Percentiles rank a stretch among this genome's conserved stretches.
Conservation (phyloP, 2,113 vertebrate genomes). For the Malurus cyaneus region DNA sequence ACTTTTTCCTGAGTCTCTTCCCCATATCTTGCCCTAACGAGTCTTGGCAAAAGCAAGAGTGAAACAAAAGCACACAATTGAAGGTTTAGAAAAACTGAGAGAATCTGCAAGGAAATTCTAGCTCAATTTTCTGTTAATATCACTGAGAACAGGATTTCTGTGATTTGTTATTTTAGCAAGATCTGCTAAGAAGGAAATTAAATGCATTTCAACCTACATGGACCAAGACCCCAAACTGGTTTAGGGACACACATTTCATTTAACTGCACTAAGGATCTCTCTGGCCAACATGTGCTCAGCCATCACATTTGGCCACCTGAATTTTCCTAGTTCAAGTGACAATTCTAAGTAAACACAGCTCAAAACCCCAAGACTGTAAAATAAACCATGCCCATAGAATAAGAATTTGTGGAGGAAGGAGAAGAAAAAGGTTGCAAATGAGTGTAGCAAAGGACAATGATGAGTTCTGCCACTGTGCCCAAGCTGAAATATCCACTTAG, state of each 20-base stretch:
- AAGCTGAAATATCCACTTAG: background rate
- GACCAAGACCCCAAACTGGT: background rate
- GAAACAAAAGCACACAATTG: background rate
- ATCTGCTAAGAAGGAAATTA: background rate
- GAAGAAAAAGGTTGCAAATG: background rate
- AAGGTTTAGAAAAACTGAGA: background rate
- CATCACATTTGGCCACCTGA: background rate
- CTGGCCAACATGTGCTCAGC: background rate
- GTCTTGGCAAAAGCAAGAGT: conserved; percentile 31
- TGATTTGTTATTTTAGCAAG: background rate
- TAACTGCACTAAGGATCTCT: background rate
- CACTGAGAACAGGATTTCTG: background rate
- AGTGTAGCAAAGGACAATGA: background rate
- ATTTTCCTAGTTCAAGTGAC: background rate
- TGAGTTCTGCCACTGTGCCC: background rate
- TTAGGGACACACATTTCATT: background rate
- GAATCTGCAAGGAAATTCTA: background rate
- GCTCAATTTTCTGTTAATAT: background rate
- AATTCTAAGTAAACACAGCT: background rate
- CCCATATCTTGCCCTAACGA: background rate
- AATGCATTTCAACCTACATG: background rate
- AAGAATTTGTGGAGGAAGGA: background rate
- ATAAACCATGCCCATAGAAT: background rate
- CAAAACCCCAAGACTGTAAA: background rate
- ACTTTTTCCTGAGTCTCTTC: background rate